A percentile compares a stretch with the other conserved stretches of the same genome.
Conservation (phyloP, 2,113 vertebrate species). For the Vidua chalybeata region DNA sequence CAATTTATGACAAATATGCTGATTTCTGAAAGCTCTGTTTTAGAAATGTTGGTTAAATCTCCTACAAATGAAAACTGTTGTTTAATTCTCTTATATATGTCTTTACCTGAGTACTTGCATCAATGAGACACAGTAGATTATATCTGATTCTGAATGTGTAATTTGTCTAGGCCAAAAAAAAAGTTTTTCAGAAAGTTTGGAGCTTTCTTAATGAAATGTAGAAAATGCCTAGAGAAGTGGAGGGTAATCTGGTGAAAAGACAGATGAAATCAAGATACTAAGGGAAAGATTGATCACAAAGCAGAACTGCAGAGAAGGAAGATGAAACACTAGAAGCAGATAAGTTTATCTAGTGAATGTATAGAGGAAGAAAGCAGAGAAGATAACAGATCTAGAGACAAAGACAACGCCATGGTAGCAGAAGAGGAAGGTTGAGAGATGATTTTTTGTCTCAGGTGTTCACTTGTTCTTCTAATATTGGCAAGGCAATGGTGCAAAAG, state of each 20-base stretch:
- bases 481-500: background rate
- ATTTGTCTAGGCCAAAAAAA: background rate
- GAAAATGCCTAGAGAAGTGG: slow-evolving; percentile 21
- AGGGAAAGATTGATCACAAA: slow-evolving; percentile 39
- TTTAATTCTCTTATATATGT: background rate
- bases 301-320: slow-evolving; percentile 28
- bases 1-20: background rate
- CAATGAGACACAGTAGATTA: background rate
- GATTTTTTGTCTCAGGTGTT: background rate
- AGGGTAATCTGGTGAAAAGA: slow-evolving; percentile 28
- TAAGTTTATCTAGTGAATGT: slow-evolving; percentile 28
- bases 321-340: slow-evolving; percentile 25
- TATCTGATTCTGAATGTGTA: background rate
- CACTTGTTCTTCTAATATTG: background rate
- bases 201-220: slow-evolving; percentile 3
- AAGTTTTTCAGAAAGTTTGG: background rate
- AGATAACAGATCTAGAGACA: slow-evolving; percentile 5
- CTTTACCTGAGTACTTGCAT: background rate
- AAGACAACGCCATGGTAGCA: background rate
- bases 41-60: background rate
- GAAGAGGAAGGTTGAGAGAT: slow-evolving; percentile 1
- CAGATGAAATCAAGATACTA: slow-evolving; percentile 4
- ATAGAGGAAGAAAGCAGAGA: slow-evolving; percentile 8
- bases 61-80: background rate
- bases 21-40: background rate